phyloP scores from a whole-genome alignment of 2,797 vertebrate genomes.

The Scolopax bukidnonensis region DNA sequence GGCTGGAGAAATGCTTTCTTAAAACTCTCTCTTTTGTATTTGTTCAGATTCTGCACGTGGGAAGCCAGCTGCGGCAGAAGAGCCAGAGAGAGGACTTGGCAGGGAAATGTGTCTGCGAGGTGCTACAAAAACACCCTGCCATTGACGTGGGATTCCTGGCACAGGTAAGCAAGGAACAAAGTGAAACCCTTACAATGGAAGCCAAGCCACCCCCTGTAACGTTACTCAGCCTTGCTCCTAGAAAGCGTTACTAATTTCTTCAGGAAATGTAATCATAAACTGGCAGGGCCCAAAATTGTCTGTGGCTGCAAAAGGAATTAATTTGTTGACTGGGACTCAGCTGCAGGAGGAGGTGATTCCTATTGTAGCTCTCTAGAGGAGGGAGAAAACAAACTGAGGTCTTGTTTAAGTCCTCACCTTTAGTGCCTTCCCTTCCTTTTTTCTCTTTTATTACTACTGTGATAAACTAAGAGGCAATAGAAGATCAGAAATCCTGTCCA shows the following conservation, averaged over 20 bases:
- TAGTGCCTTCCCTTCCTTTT: not conserved
- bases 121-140: not conserved
- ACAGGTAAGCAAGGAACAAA: not conserved
- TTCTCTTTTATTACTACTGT: not conserved
- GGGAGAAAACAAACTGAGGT: not conserved
- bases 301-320: not conserved
- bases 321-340: not conserved
- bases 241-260: not conserved
- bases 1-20: not conserved
- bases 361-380: not conserved
- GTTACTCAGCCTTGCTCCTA: not conserved
- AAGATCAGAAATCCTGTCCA: not conserved
- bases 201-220: not conserved
- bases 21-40: not conserved
- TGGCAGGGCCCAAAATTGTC: not conserved
- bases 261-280: not conserved
- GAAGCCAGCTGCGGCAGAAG: not conserved
- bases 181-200: not conserved
- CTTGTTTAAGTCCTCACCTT: not conserved
- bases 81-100: not conserved
- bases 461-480: not conserved
- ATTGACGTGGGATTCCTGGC: not conserved
- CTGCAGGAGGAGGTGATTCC: not conserved
- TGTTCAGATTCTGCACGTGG: not conserved
- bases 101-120: not conserved